These are phyloP conservation scores for Hippoglossus stenolepis DNA, from an alignment of 2,113 vertebrate genomes.

Conservation along the genomic window DNA sequence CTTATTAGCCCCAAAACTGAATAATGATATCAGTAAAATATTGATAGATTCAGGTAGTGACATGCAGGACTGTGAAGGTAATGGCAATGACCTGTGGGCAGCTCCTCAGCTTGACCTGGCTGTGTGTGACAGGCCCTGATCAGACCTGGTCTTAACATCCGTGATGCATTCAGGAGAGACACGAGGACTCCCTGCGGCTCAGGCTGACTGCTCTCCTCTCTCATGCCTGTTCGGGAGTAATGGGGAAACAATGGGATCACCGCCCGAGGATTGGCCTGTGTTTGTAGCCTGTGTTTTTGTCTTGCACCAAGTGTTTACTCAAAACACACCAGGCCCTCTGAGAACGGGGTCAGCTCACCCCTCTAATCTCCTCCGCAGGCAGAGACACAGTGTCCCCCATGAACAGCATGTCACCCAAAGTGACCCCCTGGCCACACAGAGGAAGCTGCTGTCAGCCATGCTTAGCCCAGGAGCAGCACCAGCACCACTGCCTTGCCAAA, in stretches of 20 bases:
- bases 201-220: conserved; percentile 53
- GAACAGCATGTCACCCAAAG: conserved; percentile 64
- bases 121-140: conserved; percentile 1
- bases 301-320: conserved; percentile 76
- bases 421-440: conserved; percentile 69
- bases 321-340: conserved; percentile 73
- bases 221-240: conserved; percentile 69
- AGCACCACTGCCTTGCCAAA: conserved; percentile 39
- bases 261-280: conserved; percentile 60
- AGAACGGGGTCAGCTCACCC: conserved; percentile 73
- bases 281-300: conserved; percentile 75
- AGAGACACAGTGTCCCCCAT: conserved; percentile 62
- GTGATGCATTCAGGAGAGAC: conserved; percentile 28
- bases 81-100: conserved; percentile 23
- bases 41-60: background rate
- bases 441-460: conserved; percentile 71
- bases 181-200: conserved; percentile 60
- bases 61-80: conserved; percentile 1
- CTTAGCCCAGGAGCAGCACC: conserved; percentile 46
- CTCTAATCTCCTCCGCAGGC: conserved; percentile 67
- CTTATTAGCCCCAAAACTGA: background rate
- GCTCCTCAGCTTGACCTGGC: conserved; percentile 17
- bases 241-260: conserved; percentile 69
- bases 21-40: background rate
- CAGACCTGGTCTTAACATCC: conserved; percentile 1